Base-by-base conservation (phyloP, 2,888 invertebrate species). In the Zygothrica quintamaculata region DNA sequence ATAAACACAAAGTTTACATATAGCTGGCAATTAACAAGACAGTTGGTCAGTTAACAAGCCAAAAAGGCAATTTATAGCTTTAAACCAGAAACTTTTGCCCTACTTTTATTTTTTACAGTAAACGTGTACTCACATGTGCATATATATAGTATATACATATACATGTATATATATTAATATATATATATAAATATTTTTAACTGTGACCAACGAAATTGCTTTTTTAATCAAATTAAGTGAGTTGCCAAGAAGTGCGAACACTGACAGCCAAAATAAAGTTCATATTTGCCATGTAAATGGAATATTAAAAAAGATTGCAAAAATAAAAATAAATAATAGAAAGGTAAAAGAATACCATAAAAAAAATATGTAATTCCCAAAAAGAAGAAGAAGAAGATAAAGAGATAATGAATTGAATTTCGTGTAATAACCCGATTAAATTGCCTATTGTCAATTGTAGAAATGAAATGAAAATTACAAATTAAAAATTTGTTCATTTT, bases 201-300 rank as follows among this genome's bases (percentile, higher is more conserved):
- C 44, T 31, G 26, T 11, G 13, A 40, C 1, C 37, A 11, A 16
- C 26, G 40, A 60, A 84, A 79, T 76, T 68, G 59, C 57, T 40
- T 66, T 78, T 79, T 81, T 68, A 81, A 78, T 65, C 55, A 65
- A 62, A 70, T 57, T 47, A 65, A 56, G 25, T 34, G n/a, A 42
- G 42, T 43, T 51, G 13, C 61, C n/a, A n/a, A 43, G 43, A 46
- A 59, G 43, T 31, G 50, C 43, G 34, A 15, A 29, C 9, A 7
- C 29, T 29, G 50, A 18, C 31, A 25, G 11, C 39, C 44, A 53
- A 67, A 59, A 56, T 50, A 55, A 59, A 72, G 47, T 51, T 47
- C 22, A 46, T 65, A 66, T 37, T 58, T 47, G 12, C 40, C 36
- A 37, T 57, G 34, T 53, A 82, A 84, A 81, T 64, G 72, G 59